These are phyloP conservation scores for Euplagia quadripunctaria DNA, from an alignment of 2,888 invertebrate species.

Conservation along the genomic window DNA sequence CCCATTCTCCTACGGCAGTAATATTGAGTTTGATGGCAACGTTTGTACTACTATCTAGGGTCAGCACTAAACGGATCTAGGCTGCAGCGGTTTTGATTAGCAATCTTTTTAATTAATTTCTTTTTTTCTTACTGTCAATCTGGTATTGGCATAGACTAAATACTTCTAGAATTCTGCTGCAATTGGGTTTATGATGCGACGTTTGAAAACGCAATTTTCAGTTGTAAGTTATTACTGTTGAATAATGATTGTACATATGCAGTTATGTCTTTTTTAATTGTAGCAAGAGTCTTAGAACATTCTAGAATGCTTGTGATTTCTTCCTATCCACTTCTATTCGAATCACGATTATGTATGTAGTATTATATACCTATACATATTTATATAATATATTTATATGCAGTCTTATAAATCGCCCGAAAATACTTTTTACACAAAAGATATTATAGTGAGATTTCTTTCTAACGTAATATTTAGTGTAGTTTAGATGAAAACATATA, in stretches of 20 bases:
- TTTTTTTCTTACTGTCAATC: neutral
- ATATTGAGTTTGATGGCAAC: constrained; percentile 80
- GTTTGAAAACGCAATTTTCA: neutral
- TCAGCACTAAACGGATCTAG: constrained; percentile 13
- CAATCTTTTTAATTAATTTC: neutral
- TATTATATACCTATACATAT: neutral
- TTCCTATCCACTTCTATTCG: neutral
- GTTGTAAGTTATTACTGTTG: neutral
- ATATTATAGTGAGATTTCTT: neutral
- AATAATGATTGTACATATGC: neutral
- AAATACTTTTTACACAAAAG: neutral
- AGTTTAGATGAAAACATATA: too few species aligned
- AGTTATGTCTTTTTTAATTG: neutral
- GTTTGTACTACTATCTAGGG: constrained; percentile 79
- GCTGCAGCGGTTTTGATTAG: neutral
- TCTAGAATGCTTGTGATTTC: neutral
- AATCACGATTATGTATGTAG: neutral
- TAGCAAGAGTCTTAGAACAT: neutral
- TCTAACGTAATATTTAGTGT: too few species aligned
- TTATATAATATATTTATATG: neutral
- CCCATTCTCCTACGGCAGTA: constrained; percentile 54
- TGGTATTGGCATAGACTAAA: neutral
- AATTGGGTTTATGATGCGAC: neutral
- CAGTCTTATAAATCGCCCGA: neutral
- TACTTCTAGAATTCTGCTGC: neutral